Conservation (phyloP, 2,797 vertebrate species). For the Myripristis murdjan region DNA sequence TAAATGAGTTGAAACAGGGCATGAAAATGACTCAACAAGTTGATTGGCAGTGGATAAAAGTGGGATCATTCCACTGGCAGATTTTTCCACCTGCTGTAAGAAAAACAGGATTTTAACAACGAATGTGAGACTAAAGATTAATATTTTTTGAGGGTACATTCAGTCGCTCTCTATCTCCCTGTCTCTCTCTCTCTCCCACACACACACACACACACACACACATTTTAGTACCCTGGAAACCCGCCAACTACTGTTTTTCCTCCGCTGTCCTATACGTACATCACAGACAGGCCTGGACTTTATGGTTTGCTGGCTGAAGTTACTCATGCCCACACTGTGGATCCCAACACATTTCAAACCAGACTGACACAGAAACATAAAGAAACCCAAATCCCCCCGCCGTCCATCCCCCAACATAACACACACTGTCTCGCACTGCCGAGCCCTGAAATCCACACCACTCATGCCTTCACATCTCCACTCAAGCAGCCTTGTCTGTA, state of each 20-base stretch:
- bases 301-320: slow-evolving; percentile 43
- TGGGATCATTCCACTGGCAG: too few species aligned
- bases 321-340: slow-evolving; percentile 36
- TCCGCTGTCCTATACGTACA: slow-evolving; percentile 24
- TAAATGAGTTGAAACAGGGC: too few species aligned
- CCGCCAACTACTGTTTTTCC: slow-evolving; percentile 47
- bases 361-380: slow-evolving; percentile 18
- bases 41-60: too few species aligned
- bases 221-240: slow-evolving; percentile 48
- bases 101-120: too few species aligned
- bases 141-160: not conserved
- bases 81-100: too few species aligned
- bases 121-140: too few species aligned
- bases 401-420: slow-evolving; percentile 14
- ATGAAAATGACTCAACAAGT: too few species aligned
- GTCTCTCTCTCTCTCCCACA: not conserved
- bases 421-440: not conserved
- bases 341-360: slow-evolving; percentile 34
- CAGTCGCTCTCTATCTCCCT: slow-evolving; percentile 10
- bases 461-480: slow-evolving; percentile 35
- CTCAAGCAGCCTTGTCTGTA: slow-evolving; percentile 40
- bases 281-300: slow-evolving; percentile 26
- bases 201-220: slow-evolving; percentile 27
- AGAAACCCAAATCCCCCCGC: slow-evolving; percentile 12
- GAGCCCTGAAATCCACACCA: slow-evolving; percentile 9